Evolutionary conservation across 1,140 invertebrate genomes (phyloP), one percentile per base, ranked within the genome.

Genomic region (Drosophila suzukii): DNA sequence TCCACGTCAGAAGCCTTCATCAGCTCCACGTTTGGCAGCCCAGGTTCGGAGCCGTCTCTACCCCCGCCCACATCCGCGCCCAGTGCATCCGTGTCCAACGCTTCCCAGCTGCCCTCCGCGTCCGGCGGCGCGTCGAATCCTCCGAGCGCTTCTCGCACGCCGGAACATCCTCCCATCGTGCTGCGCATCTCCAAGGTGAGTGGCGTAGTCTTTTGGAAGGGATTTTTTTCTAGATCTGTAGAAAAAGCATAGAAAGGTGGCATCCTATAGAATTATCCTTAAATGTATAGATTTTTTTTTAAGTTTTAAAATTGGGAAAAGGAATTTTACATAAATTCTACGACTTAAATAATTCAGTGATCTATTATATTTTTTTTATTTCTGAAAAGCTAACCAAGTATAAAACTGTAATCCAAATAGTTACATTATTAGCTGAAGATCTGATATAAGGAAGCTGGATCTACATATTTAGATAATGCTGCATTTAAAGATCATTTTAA

Each of bases 141-240:
- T 12, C 60, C 84, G 10, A 73, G 80, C 55, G 78, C 91, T 4
- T 84, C 85, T n/a, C 90, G 91, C 34, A 91, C 91, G 38, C 88
- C 90, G 13, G 91, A 92, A 38, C 91, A 92, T 89, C 94, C 94
- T 62, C 94, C 94, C 41, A 94, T 94, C 75, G 94, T 94, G 47
- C 80, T 94, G 8, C 92, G 94, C 81, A 94, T 94, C 92, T 94
- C 94, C 41, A 95, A 95, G 91, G 92, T 92, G 75, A 85, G 70
- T 80, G 6, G 6, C 13, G 13, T 2, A 49, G 11, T 24, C 44
- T 11, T 17, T 2, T 8, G 0, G 32, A 10, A n/a, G 3, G 15
- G 8, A 12, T 13, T 4, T 13, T 13, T 6, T 24, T 27, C 13
- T 2, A 13, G 20, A 47, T 24, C 20, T 47, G 20, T 24, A 6